Conservation (phyloP, 2,888 invertebrate genomes). For the Octodonta nipae region DNA sequence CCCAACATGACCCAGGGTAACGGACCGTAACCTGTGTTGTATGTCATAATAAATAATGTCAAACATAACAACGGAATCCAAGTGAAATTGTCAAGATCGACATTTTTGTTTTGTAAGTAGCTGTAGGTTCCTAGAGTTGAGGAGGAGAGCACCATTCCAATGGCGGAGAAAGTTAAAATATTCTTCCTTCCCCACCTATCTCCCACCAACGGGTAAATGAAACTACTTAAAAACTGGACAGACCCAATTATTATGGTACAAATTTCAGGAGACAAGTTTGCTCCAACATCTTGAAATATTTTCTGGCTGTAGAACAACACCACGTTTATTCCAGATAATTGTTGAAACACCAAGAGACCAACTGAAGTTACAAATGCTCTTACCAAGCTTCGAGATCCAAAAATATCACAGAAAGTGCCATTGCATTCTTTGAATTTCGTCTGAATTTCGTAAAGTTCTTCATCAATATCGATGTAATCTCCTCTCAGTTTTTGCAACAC, state of each 20-base stretch:
- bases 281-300: conserved; percentile 56
- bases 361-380: conserved; percentile 63
- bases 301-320: conserved; percentile 63
- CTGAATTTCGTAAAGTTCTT: conserved; percentile 6
- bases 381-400: conserved; percentile 50
- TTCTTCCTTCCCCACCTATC: conserved; percentile 62
- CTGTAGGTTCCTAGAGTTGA: conserved; percentile 39
- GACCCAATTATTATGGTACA: conserved; percentile 63
- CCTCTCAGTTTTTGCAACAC: conserved; percentile 55
- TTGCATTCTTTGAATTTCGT: conserved; percentile 4
- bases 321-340: conserved; percentile 68
- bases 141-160: conserved; percentile 41
- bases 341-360: conserved; percentile 66
- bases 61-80: conserved; percentile 60
- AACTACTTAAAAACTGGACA: conserved; percentile 64
- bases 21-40: conserved; percentile 58
- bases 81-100: conserved; percentile 31
- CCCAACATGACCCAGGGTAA: conserved; percentile 71
- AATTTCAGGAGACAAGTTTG: conserved; percentile 40
- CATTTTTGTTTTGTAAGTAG: conserved; percentile 4
- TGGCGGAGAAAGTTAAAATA: conserved; percentile 56
- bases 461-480: conserved; percentile 14
- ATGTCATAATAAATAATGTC: conserved; percentile 56
- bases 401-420: conserved; percentile 23
- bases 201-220: conserved; percentile 59